These are phyloP conservation scores for Lordiphosa mommai DNA, from an alignment of 1,140 invertebrate genomes.

Conservation along the genomic window DNA sequence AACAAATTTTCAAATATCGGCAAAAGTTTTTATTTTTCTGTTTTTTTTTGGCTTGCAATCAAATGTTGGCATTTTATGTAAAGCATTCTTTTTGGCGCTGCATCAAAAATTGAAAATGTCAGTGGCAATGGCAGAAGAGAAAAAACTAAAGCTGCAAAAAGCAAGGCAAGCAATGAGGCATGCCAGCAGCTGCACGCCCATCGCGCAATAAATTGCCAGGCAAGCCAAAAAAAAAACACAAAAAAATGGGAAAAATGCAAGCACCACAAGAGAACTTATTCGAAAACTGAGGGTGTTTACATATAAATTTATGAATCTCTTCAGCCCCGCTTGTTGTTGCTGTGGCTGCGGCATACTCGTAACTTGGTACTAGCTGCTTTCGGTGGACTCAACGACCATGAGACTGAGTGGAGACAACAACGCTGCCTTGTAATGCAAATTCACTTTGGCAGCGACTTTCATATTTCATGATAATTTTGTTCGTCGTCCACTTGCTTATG, in stretches of 20 bases:
- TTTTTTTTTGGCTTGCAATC: slow-evolving; percentile 52
- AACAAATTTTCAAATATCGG: neutral
- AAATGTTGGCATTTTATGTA: slow-evolving; percentile 59
- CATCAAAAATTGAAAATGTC: slow-evolving; percentile 54
- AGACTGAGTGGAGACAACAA: slow-evolving; percentile 55
- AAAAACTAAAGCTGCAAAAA: slow-evolving; percentile 10
- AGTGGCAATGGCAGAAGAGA: slow-evolving; percentile 9
- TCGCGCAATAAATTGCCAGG: slow-evolving; percentile 59
- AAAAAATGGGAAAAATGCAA: neutral
- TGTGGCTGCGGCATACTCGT: slow-evolving; percentile 37
- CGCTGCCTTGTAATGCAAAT: slow-evolving; percentile 71
- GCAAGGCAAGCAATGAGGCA: slow-evolving; percentile 48
- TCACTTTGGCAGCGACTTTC: slow-evolving; percentile 71
- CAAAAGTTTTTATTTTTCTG: slow-evolving; percentile 15
- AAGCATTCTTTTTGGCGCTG: slow-evolving; percentile 59
- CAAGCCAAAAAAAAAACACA: slow-evolving; percentile 13
- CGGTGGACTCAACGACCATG: slow-evolving; percentile 39
- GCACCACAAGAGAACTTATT: slow-evolving; percentile 35
- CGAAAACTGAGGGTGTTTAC: slow-evolving; percentile 53
- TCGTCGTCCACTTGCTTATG: slow-evolving; percentile 61
- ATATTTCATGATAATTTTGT: slow-evolving; percentile 72
- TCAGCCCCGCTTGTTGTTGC: slow-evolving; percentile 15
- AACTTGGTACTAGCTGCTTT: slow-evolving; percentile 55
- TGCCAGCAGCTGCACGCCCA: slow-evolving; percentile 24
- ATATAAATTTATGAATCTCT: slow-evolving; percentile 69